Percentiles rank a stretch among this genome's conserved stretches.
Evolutionary conservation across 1,140 invertebrate species (phyloP).

Genomic region (Pogonus chalceus): DNA sequence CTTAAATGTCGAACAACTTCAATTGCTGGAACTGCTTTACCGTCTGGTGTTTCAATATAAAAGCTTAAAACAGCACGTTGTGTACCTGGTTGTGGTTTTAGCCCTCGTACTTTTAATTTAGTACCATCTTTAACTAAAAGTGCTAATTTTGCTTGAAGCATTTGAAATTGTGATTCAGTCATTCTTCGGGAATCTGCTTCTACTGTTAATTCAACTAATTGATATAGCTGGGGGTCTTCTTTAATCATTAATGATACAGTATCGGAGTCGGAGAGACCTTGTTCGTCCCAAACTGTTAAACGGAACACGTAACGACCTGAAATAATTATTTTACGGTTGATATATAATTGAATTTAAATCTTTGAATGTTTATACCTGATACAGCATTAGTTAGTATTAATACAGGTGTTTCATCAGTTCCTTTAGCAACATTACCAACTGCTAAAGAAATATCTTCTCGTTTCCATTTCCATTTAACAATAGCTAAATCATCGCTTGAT

Average conservation of each 20-base stretch:
- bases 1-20: slow-evolving; percentile 39
- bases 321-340: too few relatives aligned
- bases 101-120: slow-evolving; percentile 33
- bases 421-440: slow-evolving; percentile 65
- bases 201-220: slow-evolving; percentile 72
- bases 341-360: too few relatives aligned
- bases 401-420: slow-evolving; percentile 62
- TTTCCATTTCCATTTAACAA: slow-evolving; percentile 77
- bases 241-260: slow-evolving; percentile 79
- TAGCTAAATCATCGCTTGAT: slow-evolving; percentile 80
- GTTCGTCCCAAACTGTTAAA: slow-evolving; percentile 79
- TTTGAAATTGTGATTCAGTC: slow-evolving; percentile 63
- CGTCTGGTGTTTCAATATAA: slow-evolving; percentile 38
- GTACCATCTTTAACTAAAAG: slow-evolving; percentile 43
- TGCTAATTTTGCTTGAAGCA: slow-evolving; percentile 63
- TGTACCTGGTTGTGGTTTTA: slow-evolving; percentile 32
- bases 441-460: slow-evolving; percentile 72
- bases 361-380: too few relatives aligned
- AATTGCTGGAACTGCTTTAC: slow-evolving; percentile 27
- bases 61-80: slow-evolving; percentile 50
- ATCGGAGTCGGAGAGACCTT: slow-evolving; percentile 70
- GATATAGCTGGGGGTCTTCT: slow-evolving; percentile 59
- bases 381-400: slow-evolving; percentile 74
- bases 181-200: slow-evolving; percentile 61
- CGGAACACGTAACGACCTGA: slow-evolving; percentile 84